phyloP scores from a whole-genome alignment of 1,140 invertebrate species.

The Trichogramma pretiosum region DNA sequence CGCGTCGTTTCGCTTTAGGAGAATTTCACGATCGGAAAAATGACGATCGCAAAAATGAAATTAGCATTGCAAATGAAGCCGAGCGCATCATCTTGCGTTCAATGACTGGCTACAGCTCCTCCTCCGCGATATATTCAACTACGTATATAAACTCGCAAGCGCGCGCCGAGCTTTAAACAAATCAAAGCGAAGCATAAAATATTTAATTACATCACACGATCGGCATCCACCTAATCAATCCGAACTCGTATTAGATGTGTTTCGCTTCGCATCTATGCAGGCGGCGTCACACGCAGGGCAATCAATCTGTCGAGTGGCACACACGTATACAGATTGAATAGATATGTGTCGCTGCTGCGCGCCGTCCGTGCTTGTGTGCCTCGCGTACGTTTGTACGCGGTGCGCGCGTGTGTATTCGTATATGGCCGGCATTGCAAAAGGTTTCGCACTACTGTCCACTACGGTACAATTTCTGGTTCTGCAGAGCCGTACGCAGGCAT shows the following conservation, averaged over 20 bases:
- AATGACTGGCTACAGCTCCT: not conserved
- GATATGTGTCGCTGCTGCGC: no score
- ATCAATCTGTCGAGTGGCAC: not conserved
- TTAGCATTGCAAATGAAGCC: not conserved
- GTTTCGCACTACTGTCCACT: not conserved
- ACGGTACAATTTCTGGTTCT: no score
- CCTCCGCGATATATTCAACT: no score
- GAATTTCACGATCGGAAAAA: not conserved
- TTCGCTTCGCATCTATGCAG: not conserved
- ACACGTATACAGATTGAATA: no score
- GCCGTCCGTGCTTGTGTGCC: no score
- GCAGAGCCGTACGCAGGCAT: not conserved
- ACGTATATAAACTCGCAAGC: no score
- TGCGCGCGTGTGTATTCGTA: not conserved
- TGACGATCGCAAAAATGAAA: not conserved
- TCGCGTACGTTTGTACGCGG: no score
- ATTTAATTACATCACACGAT: not conserved
- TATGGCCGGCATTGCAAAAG: not conserved
- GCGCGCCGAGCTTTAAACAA: no score
- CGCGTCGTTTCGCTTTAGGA: not conserved
- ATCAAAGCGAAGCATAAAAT: not conserved
- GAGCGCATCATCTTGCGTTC: not conserved
- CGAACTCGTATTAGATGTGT: not conserved
- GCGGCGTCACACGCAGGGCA: not conserved
- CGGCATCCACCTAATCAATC: slow-evolving; percentile 9